phyloP scores from a whole-genome alignment of 30 jellyfish, hydroid and myxozoan genomes.

The Sanderia malayensis region DNA sequence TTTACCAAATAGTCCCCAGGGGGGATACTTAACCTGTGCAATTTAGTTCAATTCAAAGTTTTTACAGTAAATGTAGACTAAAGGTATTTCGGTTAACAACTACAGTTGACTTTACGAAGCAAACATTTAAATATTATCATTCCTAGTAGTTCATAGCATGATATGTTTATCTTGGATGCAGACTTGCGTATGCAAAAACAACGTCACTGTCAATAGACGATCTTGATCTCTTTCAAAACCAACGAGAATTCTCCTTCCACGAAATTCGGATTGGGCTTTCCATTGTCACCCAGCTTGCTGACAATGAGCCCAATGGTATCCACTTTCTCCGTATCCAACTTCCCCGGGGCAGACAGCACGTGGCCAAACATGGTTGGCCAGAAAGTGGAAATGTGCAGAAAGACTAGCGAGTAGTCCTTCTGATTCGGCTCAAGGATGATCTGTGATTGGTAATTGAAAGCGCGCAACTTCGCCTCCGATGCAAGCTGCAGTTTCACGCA shows the following conservation, averaged over 20 bases:
- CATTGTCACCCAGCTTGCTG: slow-evolving; percentile 83
- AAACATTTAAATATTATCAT: too few relatives aligned
- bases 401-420: slow-evolving; percentile 51
- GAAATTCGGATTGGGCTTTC: slow-evolving; percentile 79
- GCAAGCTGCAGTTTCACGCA: slow-evolving; percentile 83
- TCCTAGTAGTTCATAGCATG: too few relatives aligned
- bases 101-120: too few relatives aligned
- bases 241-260: slow-evolving; percentile 76
- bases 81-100: too few relatives aligned
- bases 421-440: slow-evolving; percentile 55
- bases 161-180: too few relatives aligned
- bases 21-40: too few relatives aligned
- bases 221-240: slow-evolving; percentile 49
- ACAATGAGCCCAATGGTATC: slow-evolving; percentile 82
- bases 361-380: slow-evolving; percentile 99
- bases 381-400: slow-evolving; percentile 72
- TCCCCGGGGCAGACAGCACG: slow-evolving; percentile 74
- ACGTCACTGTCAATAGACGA: background rate
- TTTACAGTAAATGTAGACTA: too few relatives aligned
- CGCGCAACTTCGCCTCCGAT: slow-evolving; percentile 70
- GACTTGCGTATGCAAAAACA: too few relatives aligned
- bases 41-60: too few relatives aligned
- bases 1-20: too few relatives aligned
- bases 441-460: slow-evolving; percentile 94
- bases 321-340: slow-evolving; percentile 64